These are phyloP conservation scores for Hoplodrina blanda DNA, from an alignment of 2,888 invertebrate species.

Conservation along the genomic window DNA sequence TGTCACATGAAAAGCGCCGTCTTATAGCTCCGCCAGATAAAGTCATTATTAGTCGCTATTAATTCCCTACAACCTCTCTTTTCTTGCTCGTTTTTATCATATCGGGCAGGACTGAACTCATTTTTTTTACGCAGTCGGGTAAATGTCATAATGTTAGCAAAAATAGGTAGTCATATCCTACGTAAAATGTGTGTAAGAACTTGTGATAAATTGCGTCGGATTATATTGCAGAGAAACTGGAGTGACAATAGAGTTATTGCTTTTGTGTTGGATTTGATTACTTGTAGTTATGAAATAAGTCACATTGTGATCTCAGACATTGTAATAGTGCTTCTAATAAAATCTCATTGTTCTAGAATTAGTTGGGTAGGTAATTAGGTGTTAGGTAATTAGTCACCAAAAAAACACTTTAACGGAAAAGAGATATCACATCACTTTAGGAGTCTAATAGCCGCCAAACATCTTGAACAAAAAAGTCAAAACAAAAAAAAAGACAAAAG, in stretches of 20 bases:
- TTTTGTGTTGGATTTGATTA: not conserved
- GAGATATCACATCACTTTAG: too few species aligned
- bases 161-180: constrained; percentile 12
- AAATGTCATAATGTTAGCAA: constrained; percentile 37
- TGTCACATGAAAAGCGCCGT: constrained; percentile 59
- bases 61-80: constrained; percentile 68
- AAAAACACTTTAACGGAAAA: too few species aligned
- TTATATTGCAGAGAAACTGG: constrained; percentile 16
- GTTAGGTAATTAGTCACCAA: too few species aligned
- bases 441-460: too few species aligned
- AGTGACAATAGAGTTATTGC: constrained; percentile 6
- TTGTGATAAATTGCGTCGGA: constrained; percentile 29
- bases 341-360: too few species aligned
- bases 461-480: too few species aligned
- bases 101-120: constrained; percentile 27
- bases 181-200: constrained; percentile 6
- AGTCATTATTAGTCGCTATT: constrained; percentile 81
- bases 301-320: not conserved
- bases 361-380: too few species aligned
- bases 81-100: constrained; percentile 60
- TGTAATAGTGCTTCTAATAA: not conserved
- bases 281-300: not conserved
- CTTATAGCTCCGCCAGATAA: constrained; percentile 66
- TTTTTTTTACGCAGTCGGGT: constrained; percentile 55
- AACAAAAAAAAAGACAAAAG: too few species aligned